Evolutionary conservation across 2,888 invertebrate genomes (phyloP), one percentile per base, ranked within the genome.

Genomic region (Himalopsyche kuldschensis): DNA sequence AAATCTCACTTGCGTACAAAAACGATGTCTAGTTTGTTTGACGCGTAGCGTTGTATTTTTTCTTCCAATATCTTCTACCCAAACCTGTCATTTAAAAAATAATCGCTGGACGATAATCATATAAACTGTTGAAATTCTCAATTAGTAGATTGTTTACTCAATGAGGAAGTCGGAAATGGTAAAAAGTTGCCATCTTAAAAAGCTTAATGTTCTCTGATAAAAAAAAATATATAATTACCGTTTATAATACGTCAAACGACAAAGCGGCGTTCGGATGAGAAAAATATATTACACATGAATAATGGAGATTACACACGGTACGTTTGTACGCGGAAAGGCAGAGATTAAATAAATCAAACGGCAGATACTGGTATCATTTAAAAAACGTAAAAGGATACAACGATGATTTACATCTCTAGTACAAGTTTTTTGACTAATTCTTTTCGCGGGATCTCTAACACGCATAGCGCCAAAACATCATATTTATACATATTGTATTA

Each of bases 281-380:
- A 46, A 32, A 75, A 76, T 75, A 79, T 82, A 79, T 55, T 69
- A 69, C 27, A 76, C 78, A 81, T 78, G 84, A 84, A 84, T 84
- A 84, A 84, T 84, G 84, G 81, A 41, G 80, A 77, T 79, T 80
- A 82, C 84, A 63, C 84, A 82, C 84, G 82, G 82, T 82, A 84
- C 82, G 80, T 81, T 78, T n/a, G 75, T 69, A 77, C 75, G 80
- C 80, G n/a, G 78, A 46, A 75, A 78, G 75, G 82, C 82, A 82
- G 79, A 82, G 75, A 76, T 76, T 47, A 69, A 48, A 84, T 84
- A 82, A 82, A 84, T 84, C 84, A 84, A 35, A 79, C 35, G 31
- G 78, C 46, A 6, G 69, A 69, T 69, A 69, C 69, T 69, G 69
- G 20, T 27, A 69, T 69, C 69, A 69, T 69, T 69, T 69, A 69